These are phyloP conservation scores for Protobothrops mucrosquamatus DNA, from an alignment of 2,113 vertebrate species.

Conservation along the genomic window DNA sequence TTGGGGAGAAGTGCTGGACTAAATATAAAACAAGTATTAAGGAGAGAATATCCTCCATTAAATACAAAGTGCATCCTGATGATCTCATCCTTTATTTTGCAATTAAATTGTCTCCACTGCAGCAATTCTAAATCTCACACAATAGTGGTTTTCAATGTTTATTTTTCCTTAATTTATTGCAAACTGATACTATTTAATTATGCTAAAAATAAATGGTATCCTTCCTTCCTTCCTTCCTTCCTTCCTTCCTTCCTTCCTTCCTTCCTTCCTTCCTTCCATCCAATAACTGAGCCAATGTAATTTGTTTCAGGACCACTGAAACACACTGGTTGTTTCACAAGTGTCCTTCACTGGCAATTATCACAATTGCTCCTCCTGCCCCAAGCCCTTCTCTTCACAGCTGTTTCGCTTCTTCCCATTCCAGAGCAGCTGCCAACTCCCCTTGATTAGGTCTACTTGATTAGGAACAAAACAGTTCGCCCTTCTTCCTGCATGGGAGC, in stretches of 20 bases:
- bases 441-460: not conserved
- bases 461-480: not conserved
- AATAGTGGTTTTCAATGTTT: not conserved
- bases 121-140: not conserved
- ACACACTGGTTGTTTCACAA: not conserved
- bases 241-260: no score
- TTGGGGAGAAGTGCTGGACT: slow-evolving; percentile 59
- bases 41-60: slow-evolving; percentile 51
- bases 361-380: not conserved
- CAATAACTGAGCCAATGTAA: not conserved
- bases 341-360: not conserved
- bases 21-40: slow-evolving; percentile 69
- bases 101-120: slow-evolving; percentile 48
- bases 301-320: not conserved
- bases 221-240: not conserved
- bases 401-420: not conserved
- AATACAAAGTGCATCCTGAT: slow-evolving; percentile 47
- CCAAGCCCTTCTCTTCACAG: not conserved
- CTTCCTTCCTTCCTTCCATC: no score
- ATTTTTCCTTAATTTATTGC: not conserved
- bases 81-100: slow-evolving; percentile 53
- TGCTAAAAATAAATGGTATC: not conserved
- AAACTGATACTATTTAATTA: not conserved
- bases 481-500: not conserved
- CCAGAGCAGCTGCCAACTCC: not conserved